Evolutionary conservation across 2,113 vertebrate species (phyloP).

Genomic region (Epinephelus cyanopodus): DNA sequence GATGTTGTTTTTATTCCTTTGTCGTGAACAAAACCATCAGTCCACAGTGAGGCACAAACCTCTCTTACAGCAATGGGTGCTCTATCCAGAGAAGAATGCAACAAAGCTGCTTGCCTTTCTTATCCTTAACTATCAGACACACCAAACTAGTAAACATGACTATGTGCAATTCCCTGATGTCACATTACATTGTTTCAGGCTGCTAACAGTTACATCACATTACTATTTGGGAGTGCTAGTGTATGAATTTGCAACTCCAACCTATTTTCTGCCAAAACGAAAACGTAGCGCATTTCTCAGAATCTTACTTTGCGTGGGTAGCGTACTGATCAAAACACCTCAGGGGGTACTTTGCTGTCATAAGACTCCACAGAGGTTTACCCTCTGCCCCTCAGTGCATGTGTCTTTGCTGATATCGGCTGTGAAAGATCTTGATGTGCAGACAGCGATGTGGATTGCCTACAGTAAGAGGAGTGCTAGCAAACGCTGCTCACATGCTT

Average conservation of each 20-base stretch:
- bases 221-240: neutral
- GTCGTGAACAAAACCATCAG: conserved; percentile 12
- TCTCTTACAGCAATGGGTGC: neutral
- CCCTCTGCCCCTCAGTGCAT: neutral
- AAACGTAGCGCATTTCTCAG: conserved; percentile 8
- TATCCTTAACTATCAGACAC: neutral
- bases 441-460: conserved; percentile 32
- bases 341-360: conserved; percentile 33
- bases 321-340: conserved; percentile 26
- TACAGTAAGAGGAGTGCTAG: neutral
- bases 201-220: conserved; percentile 17
- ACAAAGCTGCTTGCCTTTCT: conserved; percentile 7
- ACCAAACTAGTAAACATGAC: conserved; percentile 18
- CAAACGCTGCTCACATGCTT: neutral
- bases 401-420: conserved; percentile 15
- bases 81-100: neutral
- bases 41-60: conserved; percentile 6
- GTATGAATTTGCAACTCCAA: neutral
- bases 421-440: conserved; percentile 21
- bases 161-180: conserved; percentile 6
- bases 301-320: conserved; percentile 1
- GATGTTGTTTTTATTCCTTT: conserved; percentile 21
- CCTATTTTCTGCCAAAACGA: conserved; percentile 5
- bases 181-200: conserved; percentile 15
- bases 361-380: conserved; percentile 19